Evolutionary conservation across 2,113 vertebrate genomes (phyloP), one percentile per base, ranked within the genome.

Genomic region (Aspidoscelis tigris): DNA sequence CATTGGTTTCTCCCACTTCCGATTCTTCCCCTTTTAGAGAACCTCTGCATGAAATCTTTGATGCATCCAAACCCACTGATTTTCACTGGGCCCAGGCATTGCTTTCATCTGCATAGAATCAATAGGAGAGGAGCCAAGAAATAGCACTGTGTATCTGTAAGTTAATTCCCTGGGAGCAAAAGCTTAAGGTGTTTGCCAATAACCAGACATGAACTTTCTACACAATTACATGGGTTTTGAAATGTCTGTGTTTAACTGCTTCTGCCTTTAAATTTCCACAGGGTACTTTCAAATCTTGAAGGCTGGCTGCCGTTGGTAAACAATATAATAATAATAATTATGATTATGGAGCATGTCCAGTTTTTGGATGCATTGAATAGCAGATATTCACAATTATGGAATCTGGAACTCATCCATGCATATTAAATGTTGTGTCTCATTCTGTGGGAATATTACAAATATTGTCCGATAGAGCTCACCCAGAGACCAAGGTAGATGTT

Each of bases 301-400:
- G 78, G 61, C 0, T 89, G 80, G 21, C 82, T 90, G 79, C n/a
- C 68, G 90, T 81, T 75, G 55, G 78, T 58, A 86, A 92, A 77
- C 69, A 88, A 82, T 33, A 33, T 33, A 89, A 70, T 55, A 77
- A 83, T 88, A 70, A 88, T 47, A 39, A 84, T 70, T 55, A 22
- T 58, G 82, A 87, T 91, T 78, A 58, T 1, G 1, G 53, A 58
- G 61, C 0, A 85, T 87, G 87, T 90, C 79, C 79, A 84, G 9
- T 22, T 86, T 76, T 33, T 84, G 66, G 73, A 85, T 0, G 0
- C 50, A 8, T 66, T 80, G 61, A 88, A 73, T 74, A 88, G 50
- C 50, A 74, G 80, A 61, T 11, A 26, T 82, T 83, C 78, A 26
- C 78, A 83, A 77, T 10, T 43, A 44, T 78, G 87, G 58, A 85